A percentile compares a stretch with the other conserved stretches of the same genome.
Conservation (phyloP, 2,797 vertebrate genomes). For the Stomatorhinus walkeri region DNA sequence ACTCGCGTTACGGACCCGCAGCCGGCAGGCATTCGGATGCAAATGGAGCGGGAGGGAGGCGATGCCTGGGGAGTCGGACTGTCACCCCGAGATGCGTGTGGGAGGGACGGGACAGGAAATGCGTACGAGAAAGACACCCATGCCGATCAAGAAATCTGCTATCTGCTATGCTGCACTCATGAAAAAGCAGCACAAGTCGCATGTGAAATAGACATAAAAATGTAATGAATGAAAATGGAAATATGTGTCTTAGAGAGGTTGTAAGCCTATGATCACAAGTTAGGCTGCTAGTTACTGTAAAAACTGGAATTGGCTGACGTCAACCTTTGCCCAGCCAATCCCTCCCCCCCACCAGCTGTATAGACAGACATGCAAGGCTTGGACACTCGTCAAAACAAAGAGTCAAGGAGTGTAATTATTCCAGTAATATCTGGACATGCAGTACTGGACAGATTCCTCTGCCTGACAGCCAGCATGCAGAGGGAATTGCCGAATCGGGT, state of each 20-base stretch:
- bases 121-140: not conserved
- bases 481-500: not conserved
- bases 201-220: not conserved
- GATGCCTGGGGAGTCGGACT: not conserved
- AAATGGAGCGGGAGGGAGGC: not conserved
- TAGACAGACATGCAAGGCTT: not conserved
- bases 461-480: not conserved
- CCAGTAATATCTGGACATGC: not conserved
- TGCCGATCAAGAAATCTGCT: not conserved
- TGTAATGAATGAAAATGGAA: not conserved
- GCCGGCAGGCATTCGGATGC: not conserved
- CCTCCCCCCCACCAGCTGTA: not conserved
- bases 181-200: not conserved
- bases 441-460: not conserved
- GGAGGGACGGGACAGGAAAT: not conserved
- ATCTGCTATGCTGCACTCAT: not conserved
- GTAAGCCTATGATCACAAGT: not conserved
- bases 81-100: not conserved
- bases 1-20: not conserved
- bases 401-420: not conserved
- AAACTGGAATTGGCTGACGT: not conserved
- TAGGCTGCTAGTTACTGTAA: not conserved
- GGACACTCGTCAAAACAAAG: slow-evolving; percentile 14
- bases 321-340: not conserved
- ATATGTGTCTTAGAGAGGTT: not conserved